Evolutionary conservation across 2,113 vertebrate genomes (phyloP), one percentile per base, ranked within the genome.

Genomic region (Hemiscyllium ocellatum): DNA sequence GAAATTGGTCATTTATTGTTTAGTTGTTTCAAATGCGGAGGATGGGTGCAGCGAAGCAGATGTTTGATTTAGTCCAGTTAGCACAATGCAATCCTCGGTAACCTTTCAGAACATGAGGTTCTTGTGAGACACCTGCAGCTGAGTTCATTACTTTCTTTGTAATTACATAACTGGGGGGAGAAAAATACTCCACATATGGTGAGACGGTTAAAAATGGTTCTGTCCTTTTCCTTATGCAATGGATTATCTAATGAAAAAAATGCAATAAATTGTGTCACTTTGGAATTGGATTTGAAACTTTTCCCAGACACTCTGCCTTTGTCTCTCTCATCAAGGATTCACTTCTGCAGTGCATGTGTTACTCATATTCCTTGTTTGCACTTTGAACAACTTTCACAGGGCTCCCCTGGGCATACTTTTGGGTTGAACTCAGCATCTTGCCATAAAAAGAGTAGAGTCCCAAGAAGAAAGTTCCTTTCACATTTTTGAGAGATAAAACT

Each of bases 61-160:
- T 50, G 42, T 70, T 52, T 72, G 13, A 72, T 72, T 72, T 95
- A 76, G 70, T 10, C 69, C 42, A 72, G 66, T 47, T 52, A 72
- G 33, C 65, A 37, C 37, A 22, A 65, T 72, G 37, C 61, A 47
- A 47, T 94, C 87, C 33, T 69, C 24, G 68, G 37, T 24, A 47
- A 24, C 47, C 69, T 70, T 72, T 26, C 68, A 72, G 68, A 76
- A 52, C 69, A 72, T 76, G 26, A 76, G 94, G 69, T 95, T 95
- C 42, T 72, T 76, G 4, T 24, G 94, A 95, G 94, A 95, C 68
- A 72, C 94, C 94, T 95, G 94, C 94, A 52, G 24, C 69, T 72
- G 94, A 10, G 52, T 70, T 70, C 24, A 72, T 76, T 42, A 47
- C 86, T 89, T 42, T 61, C 52, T 89, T 52, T 10, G 42, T 89